These are phyloP conservation scores for Poecile montanus DNA, from an alignment of 2,797 vertebrate genomes.

Conservation along the genomic window DNA sequence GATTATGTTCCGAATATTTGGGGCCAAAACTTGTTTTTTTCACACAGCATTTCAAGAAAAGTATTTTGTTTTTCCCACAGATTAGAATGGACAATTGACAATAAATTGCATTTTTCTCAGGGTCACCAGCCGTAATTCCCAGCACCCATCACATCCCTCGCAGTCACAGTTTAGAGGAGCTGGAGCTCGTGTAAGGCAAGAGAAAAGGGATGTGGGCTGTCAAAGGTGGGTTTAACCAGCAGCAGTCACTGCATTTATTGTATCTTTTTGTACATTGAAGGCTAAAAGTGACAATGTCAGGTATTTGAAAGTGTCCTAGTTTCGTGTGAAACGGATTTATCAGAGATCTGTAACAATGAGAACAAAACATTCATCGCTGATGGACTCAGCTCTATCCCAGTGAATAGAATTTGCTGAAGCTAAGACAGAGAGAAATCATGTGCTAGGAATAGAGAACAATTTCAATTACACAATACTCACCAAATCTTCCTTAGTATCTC, in stretches of 20 bases:
- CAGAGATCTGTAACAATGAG: neutral
- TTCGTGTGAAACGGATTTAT: neutral
- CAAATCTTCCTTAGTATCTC: neutral
- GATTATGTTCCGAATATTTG: slow-evolving; percentile 14
- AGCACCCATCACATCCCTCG: neutral
- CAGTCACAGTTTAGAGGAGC: neutral
- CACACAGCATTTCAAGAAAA: slow-evolving; percentile 52
- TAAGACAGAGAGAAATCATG: neutral
- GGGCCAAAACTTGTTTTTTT: slow-evolving; percentile 54
- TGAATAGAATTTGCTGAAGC: neutral
- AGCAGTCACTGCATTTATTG: neutral
- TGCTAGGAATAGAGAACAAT: neutral
- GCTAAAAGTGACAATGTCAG: neutral
- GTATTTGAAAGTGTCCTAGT: neutral
- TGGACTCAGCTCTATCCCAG: neutral
- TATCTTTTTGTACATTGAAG: neutral
- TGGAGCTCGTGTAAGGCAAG: neutral
- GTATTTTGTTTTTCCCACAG: slow-evolving; percentile 65
- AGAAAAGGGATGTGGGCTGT: neutral
- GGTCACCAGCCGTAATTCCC: slow-evolving; percentile 15
- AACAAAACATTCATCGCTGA: neutral
- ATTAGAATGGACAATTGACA: slow-evolving; percentile 34
- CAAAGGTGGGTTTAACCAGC: neutral
- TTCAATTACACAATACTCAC: neutral
- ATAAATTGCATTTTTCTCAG: slow-evolving; percentile 35